These are phyloP conservation scores for Stenurella melanura DNA, from an alignment of 2,888 invertebrate genomes.

Conservation along the genomic window DNA sequence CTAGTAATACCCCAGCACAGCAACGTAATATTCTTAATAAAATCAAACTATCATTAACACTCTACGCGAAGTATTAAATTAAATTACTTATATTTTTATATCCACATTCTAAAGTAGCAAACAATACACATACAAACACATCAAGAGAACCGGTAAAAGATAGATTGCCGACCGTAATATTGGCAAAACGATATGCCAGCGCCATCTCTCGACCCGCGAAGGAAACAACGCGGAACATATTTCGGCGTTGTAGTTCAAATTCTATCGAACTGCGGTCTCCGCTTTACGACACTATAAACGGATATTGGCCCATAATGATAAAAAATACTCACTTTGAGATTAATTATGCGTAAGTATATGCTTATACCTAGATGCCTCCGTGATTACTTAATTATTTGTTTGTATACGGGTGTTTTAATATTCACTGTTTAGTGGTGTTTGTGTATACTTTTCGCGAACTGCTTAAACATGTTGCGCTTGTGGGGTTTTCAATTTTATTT, in stretches of 20 bases:
- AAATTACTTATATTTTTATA: not conserved
- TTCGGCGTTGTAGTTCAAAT: constrained; percentile 26
- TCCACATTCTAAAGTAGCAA: not conserved
- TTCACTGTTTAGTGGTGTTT: no score
- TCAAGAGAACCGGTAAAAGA: not conserved
- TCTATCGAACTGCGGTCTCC: constrained; percentile 16
- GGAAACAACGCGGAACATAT: not conserved
- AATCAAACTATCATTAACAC: not conserved
- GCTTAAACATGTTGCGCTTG: no score
- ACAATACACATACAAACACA: not conserved
- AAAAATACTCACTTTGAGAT: not conserved
- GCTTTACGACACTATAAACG: constrained; percentile 20
- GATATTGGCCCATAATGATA: constrained; percentile 14
- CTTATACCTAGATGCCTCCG: no score
- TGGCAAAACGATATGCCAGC: not conserved
- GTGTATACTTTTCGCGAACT: no score
- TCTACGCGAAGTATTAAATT: not conserved
- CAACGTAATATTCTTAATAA: no score
- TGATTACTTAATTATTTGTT: no score
- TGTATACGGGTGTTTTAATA: no score
- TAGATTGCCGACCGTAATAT: not conserved
- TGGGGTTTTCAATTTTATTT: no score
- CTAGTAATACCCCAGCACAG: no score
- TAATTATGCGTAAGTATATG: no score
- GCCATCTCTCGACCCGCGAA: constrained; percentile 26